Conservation (phyloP, 2,888 invertebrate species). For the Cephus nigrinus region DNA sequence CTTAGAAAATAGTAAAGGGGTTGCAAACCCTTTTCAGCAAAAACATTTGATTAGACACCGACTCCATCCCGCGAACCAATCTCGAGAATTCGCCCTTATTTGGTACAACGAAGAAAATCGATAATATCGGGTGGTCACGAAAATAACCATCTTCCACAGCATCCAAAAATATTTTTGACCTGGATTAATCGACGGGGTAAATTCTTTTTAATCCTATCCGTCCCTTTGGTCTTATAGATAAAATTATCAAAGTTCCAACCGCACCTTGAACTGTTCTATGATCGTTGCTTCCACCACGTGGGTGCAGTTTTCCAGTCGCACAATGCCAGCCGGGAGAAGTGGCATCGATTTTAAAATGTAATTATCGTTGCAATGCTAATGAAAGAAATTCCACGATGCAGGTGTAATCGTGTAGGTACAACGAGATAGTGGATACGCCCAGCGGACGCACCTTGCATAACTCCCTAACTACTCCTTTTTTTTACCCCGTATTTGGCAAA, state of each 20-base stretch:
- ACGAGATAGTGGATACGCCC: neutral
- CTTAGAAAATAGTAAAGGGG: neutral
- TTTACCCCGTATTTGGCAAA: neutral
- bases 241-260: neutral
- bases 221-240: neutral
- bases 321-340: neutral
- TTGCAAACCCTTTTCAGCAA: neutral
- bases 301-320: neutral
- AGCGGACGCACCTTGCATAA: neutral
- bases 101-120: too few relatives aligned
- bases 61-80: neutral
- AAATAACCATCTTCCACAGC: neutral
- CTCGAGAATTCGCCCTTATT: neutral
- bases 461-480: neutral
- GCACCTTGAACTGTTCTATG: neutral
- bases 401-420: neutral
- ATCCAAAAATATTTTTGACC: neutral
- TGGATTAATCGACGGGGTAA: neutral
- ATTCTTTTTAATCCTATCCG: neutral
- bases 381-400: neutral
- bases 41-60: neutral
- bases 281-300: neutral
- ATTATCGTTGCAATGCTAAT: neutral
- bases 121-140: too few relatives aligned
- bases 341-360: neutral